A percentile compares a stretch with the other conserved stretches of the same genome.
These are phyloP conservation scores for Drosophila ercepeae DNA, from an alignment of 1,140 invertebrate species.

Conservation along the genomic window DNA sequence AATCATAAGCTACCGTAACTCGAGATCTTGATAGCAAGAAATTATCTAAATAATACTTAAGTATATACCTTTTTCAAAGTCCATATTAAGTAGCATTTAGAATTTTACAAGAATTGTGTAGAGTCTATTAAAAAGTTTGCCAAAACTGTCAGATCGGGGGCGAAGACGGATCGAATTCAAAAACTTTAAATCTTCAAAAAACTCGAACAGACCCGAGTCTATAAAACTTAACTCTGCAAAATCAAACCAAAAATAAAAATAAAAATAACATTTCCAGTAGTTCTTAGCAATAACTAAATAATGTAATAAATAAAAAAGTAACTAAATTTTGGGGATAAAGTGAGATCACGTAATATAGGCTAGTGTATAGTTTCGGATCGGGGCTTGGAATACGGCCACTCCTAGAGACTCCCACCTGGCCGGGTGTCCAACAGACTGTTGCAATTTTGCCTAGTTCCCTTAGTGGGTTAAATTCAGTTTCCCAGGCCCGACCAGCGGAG, in stretches of 20 bases:
- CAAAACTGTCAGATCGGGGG: slow-evolving; percentile 46
- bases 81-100: slow-evolving; percentile 75
- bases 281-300: slow-evolving; percentile 46
- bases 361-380: slow-evolving; percentile 50
- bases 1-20: slow-evolving; percentile 36
- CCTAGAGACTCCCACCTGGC: slow-evolving; percentile 21
- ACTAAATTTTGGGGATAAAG: not conserved
- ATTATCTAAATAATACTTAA: slow-evolving; percentile 20
- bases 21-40: not conserved
- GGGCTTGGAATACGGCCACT: slow-evolving; percentile 18
- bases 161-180: slow-evolving; percentile 11
- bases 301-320: slow-evolving; percentile 23
- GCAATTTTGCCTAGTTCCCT: slow-evolving; percentile 77
- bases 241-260: slow-evolving; percentile 15
- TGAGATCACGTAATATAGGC: slow-evolving; percentile 36
- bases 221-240: slow-evolving; percentile 10
- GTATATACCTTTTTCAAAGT: slow-evolving; percentile 69
- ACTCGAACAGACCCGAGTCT: slow-evolving; percentile 8
- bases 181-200: slow-evolving; percentile 20
- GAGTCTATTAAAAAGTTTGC: slow-evolving; percentile 66
- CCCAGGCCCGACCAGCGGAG: slow-evolving; percentile 36
- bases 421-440: slow-evolving; percentile 62
- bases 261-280: slow-evolving; percentile 72
- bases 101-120: slow-evolving; percentile 64
- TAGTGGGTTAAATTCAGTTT: slow-evolving; percentile 78